These are phyloP conservation scores for Monopterus albus DNA, from an alignment of 2,113 vertebrate species.

Conservation along the genomic window DNA sequence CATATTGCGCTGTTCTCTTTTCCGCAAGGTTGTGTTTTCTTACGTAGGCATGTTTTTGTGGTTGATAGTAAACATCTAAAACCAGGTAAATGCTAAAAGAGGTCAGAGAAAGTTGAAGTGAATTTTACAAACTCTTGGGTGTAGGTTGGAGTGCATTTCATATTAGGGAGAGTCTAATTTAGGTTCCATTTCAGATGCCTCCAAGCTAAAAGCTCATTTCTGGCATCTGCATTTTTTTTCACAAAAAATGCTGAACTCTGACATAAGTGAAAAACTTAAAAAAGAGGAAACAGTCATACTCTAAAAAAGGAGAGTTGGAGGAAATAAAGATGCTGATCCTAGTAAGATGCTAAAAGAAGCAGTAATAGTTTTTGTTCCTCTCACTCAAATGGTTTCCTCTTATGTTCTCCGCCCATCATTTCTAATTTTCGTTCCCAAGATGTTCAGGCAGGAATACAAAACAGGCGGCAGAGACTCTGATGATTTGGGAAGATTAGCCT, in stretches of 20 bases:
- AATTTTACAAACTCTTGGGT: conserved; percentile 29
- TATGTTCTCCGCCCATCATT: conserved; percentile 61
- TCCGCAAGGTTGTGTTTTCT: conserved; percentile 45
- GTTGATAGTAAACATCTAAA: conserved; percentile 62
- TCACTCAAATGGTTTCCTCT: conserved; percentile 55
- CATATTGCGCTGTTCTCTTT: conserved; percentile 36
- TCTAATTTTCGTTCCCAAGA: conserved; percentile 66
- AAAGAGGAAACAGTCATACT: neutral
- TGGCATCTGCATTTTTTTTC: conserved; percentile 24
- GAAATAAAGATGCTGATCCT: conserved; percentile 35
- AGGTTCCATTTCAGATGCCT: conserved; percentile 33
- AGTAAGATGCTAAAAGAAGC: conserved; percentile 40
- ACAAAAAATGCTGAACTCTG: conserved; percentile 19
- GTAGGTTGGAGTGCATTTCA: conserved; percentile 16
- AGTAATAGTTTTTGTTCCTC: conserved; percentile 52
- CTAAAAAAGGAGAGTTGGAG: conserved; percentile 2
- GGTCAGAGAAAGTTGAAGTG: conserved; percentile 25
- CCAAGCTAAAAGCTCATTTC: conserved; percentile 36
- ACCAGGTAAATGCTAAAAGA: conserved; percentile 42
- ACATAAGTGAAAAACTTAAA: conserved; percentile 9
- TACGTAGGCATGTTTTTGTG: conserved; percentile 38
- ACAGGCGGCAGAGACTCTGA: conserved; percentile 58
- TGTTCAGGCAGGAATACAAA: conserved; percentile 72
- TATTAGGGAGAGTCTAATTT: conserved; percentile 11
- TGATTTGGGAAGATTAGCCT: conserved; percentile 64